A percentile compares a stretch with the other conserved stretches of the same genome.
phyloP scores from a whole-genome alignment of 2,113 vertebrate species.

The Pelmatolapia mariae region DNA sequence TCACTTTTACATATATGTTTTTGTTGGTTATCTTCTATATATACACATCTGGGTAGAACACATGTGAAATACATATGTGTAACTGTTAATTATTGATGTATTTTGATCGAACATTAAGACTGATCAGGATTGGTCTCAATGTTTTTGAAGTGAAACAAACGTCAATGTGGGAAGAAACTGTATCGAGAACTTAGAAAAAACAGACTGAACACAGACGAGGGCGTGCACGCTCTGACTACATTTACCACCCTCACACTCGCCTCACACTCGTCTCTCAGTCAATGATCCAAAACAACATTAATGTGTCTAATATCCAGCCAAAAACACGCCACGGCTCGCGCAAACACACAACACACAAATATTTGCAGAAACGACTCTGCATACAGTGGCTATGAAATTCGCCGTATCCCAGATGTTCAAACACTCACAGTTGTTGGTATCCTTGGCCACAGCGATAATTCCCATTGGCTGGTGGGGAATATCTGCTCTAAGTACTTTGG shows the following conservation, averaged over 20 bases:
- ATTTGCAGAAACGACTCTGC: not conserved
- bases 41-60: not conserved
- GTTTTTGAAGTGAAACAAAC: not conserved
- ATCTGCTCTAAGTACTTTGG: constrained; percentile 89
- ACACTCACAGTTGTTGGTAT: constrained; percentile 95
- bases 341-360: not conserved
- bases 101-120: not conserved
- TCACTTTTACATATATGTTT: not conserved
- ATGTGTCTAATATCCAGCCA: rapidly evolving
- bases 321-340: not conserved
- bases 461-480: constrained; percentile 98
- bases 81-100: not conserved
- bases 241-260: not conserved
- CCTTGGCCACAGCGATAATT: constrained; percentile 90
- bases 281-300: not conserved
- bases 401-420: not conserved
- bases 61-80: not conserved
- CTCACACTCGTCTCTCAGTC: not conserved
- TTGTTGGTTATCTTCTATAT: not conserved
- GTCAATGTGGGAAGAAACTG: not conserved
- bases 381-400: not conserved
- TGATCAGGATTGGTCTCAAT: not conserved
- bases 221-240: not conserved
- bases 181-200: not conserved
- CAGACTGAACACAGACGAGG: not conserved